phyloP scores from a whole-genome alignment of 2,113 vertebrate genomes.

The Patagioenas fasciata region DNA sequence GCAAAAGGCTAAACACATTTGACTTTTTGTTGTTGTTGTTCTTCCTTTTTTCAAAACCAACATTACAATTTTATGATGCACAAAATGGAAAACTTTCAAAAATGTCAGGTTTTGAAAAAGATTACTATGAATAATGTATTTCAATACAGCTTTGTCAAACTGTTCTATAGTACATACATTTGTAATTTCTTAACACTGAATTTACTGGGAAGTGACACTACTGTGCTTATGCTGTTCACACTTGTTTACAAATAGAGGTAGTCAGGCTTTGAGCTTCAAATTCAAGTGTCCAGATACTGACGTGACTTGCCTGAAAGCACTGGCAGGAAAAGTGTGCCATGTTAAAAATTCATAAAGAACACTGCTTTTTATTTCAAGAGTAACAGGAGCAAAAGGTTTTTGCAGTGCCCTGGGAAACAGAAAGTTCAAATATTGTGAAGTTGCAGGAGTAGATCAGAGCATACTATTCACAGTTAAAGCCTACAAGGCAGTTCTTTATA shows the following conservation, averaged over 20 bases:
- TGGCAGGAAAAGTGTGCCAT: constrained; percentile 60
- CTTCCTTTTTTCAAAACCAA: constrained; percentile 5
- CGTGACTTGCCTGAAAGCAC: constrained; percentile 75
- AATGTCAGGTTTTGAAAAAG: constrained; percentile 74
- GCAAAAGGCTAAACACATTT: background rate
- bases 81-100: constrained; percentile 70
- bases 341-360: constrained; percentile 89
- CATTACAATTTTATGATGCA: constrained; percentile 39
- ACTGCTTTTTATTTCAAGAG: constrained; percentile 77
- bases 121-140: constrained; percentile 84
- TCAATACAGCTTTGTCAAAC: constrained; percentile 73
- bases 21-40: background rate
- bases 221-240: constrained; percentile 76
- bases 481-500: constrained; percentile 82
- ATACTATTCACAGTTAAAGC: constrained; percentile 79
- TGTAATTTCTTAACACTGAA: constrained; percentile 81
- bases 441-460: constrained; percentile 81
- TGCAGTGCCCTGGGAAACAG: constrained; percentile 82
- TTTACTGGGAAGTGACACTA: constrained; percentile 82
- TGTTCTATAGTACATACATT: constrained; percentile 65
- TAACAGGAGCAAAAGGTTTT: constrained; percentile 80
- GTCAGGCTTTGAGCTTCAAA: constrained; percentile 72
- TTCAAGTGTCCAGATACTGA: constrained; percentile 72
- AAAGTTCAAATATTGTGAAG: constrained; percentile 82
- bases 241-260: constrained; percentile 86